These are phyloP conservation scores for Masticophis lateralis DNA, from an alignment of 2,797 vertebrate genomes.

Conservation along the genomic window DNA sequence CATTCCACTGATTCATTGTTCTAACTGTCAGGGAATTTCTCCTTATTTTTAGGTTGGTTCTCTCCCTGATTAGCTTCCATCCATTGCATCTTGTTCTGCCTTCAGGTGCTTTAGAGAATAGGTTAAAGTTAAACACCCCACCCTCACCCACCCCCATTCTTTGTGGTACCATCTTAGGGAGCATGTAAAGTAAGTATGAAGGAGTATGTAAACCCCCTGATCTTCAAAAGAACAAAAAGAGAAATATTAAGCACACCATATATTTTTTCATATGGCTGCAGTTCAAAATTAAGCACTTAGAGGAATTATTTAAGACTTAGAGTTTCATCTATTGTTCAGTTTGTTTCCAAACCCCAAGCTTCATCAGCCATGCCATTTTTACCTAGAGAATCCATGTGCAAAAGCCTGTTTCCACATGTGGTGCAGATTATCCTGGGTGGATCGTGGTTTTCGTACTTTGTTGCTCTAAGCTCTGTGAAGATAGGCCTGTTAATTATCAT, in stretches of 20 bases:
- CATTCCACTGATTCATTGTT: not conserved
- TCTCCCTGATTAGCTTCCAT: not conserved
- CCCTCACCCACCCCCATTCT: not conserved
- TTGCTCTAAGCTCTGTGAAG: conserved; percentile 5
- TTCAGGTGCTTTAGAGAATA: not conserved
- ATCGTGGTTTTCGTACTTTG: not conserved
- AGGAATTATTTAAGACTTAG: not conserved
- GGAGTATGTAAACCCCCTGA: not conserved
- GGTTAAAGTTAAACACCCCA: not conserved
- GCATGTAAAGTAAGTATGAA: not conserved
- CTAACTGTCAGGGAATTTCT: not conserved
- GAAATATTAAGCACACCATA: not conserved
- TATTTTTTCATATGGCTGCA: not conserved
- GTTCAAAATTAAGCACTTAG: not conserved
- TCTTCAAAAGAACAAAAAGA: not conserved
- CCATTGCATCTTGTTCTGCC: not conserved
- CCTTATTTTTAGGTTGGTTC: not conserved
- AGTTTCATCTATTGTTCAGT: not conserved
- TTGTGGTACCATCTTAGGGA: not conserved
- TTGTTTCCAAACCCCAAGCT: not conserved
- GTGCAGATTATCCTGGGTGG: not conserved
- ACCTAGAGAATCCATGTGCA: not conserved
- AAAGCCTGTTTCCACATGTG: conserved; percentile 10
- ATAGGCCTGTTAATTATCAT: not conserved
- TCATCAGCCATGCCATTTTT: not conserved